A percentile compares a stretch with the other conserved stretches of the same genome.
Evolutionary conservation across 1,140 invertebrate genomes (phyloP).

Genomic region (Drosophila paulistorum): DNA sequence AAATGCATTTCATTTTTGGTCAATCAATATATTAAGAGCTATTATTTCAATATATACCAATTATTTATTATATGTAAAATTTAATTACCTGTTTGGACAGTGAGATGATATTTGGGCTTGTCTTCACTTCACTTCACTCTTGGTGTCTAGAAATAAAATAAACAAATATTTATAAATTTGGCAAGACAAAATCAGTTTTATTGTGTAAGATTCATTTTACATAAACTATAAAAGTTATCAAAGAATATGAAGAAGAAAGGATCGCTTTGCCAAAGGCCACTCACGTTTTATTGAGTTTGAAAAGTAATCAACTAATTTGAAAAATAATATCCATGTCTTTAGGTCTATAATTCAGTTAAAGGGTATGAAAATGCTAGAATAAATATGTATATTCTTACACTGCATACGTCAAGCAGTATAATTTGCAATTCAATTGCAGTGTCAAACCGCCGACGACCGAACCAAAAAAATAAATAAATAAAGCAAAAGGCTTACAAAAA

Average conservation of each 20-base stretch:
- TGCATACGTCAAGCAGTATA: conserved; percentile 44
- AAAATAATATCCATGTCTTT: too few species aligned
- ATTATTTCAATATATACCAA: conserved; percentile 26
- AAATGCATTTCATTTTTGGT: conserved; percentile 28
- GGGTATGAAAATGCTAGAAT: neutral
- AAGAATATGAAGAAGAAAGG: too few species aligned
- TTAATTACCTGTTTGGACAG: conserved; percentile 58
- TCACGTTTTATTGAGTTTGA: too few species aligned
- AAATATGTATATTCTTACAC: conserved; percentile 13
- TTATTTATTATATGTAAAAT: conserved; percentile 41
- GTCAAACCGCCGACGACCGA: conserved; percentile 51
- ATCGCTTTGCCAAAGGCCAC: too few species aligned
- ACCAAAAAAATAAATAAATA: neutral
- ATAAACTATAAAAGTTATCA: too few species aligned
- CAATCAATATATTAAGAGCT: conserved; percentile 14
- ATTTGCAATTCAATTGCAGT: conserved; percentile 72
- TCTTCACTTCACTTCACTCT: conserved; percentile 16
- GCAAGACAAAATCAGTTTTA: too few species aligned
- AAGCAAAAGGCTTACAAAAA: conserved; percentile 15
- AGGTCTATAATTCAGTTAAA: too few species aligned
- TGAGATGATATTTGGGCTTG: conserved; percentile 33
- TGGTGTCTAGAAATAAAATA: conserved; percentile 30
- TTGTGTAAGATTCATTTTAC: too few species aligned
- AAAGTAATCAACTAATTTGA: too few species aligned
- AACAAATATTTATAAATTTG: conserved; percentile 13